phyloP scores from a whole-genome alignment of 2,113 vertebrate species.

The Lampris incognitus region DNA sequence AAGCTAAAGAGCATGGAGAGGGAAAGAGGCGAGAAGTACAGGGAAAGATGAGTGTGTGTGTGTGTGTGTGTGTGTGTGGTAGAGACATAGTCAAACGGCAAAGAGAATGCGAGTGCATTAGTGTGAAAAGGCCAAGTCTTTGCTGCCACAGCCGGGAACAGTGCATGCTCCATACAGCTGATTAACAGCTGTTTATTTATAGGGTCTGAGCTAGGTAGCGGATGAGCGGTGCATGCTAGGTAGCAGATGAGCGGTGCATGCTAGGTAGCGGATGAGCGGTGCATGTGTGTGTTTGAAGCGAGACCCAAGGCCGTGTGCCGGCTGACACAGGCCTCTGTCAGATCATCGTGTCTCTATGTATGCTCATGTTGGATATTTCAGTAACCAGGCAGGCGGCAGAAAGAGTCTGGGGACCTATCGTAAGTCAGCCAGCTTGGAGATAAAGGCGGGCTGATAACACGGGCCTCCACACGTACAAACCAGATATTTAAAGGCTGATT shows the following conservation, averaged over 20 bases:
- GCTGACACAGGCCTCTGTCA: constrained; percentile 77
- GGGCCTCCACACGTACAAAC: constrained; percentile 61
- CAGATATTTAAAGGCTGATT: constrained; percentile 75
- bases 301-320: constrained; percentile 77
- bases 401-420: constrained; percentile 61
- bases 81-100: constrained; percentile 26
- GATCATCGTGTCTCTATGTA: constrained; percentile 46
- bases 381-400: constrained; percentile 44
- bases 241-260: constrained; percentile 18
- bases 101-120: constrained; percentile 22
- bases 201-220: constrained; percentile 77
- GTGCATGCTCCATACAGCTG: constrained; percentile 79
- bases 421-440: constrained; percentile 48
- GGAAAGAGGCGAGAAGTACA: constrained; percentile 25
- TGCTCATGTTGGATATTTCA: constrained; percentile 76
- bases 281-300: constrained; percentile 35
- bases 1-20: constrained; percentile 43
- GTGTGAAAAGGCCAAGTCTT: constrained; percentile 67
- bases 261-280: constrained; percentile 23
- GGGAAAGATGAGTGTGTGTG: constrained; percentile 41
- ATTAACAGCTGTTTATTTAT: constrained; percentile 89
- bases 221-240: not conserved
- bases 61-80: constrained; percentile 16
- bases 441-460: constrained; percentile 61
- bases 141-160: constrained; percentile 75